Base-by-base conservation (phyloP, 1,140 invertebrate genomes). In the Drosophila sturtevanti region DNA sequence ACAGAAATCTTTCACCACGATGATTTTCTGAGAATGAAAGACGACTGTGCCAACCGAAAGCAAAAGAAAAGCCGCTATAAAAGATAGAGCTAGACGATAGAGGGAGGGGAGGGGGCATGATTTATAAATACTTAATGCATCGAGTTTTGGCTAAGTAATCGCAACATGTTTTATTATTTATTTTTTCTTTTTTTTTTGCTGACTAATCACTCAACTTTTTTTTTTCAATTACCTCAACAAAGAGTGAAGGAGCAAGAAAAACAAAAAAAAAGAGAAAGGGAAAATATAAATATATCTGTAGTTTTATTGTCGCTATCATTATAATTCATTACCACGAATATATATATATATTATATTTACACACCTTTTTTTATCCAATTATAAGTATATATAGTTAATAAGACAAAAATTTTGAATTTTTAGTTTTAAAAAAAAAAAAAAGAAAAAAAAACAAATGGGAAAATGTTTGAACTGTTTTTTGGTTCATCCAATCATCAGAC, bases 401-500 rank as follows among this genome's bases (percentile, higher is more conserved):
- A 14, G 11, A 14, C 27, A 31, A 34, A 51, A 35, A 35, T 56
- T 56, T 34, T 5, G 54, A 56, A 56, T 56, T 56, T 56, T 16
- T 24, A 14, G 2, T 0, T 10, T 12, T 21, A 6, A 5, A 34
- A 55, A 67, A 54, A 31, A 59, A 34, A 9, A 21, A 24, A 63
- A 31, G 9, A 21, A 12, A 41, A 68, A 44, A 68, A 27, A 14
- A 37, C 16, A 3, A 1, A 24, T 2, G 1, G 12, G 4, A 35
- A 10, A 6, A 12, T 9, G 7, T 27, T 48, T 48, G 16, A 24
- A 1, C 9, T 27, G 2, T 6, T 11, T 34, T 4, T 6, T 4
- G 1, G 27, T 37, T 93, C 95, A 97, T 90, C 97, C 97, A 82
- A 98, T 96, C 81, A 97, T 95, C 66, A 98, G 94, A 65, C 97